Base-by-base conservation (phyloP, 2,888 invertebrate species). In the Clanis bilineata region DNA sequence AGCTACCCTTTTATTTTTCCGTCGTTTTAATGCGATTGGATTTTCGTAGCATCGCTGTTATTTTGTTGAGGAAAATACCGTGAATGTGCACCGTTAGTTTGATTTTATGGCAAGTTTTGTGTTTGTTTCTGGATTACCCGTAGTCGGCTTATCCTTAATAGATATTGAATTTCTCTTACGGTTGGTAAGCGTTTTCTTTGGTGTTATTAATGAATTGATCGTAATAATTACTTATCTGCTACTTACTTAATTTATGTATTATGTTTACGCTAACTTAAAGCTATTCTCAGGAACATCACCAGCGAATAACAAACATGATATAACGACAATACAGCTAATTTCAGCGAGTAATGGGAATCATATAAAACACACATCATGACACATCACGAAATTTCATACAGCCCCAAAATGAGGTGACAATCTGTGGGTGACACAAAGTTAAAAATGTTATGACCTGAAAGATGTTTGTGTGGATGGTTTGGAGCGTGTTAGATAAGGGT, bases 1-100 rank as follows among this genome's bases (percentile, higher is more conserved):
- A 76, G 71, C 78, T 80, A 80, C 76, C 76, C 80, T 81, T 83
- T 83, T 82, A 79, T 79, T 79, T 81, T 81, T 79, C 73, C 74
- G 66, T 68, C 73, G 79, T 85, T 88, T 88, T 85, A 88, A 88
- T 85, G 79, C 83, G 81, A 88, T 86, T 87, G 85, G 82, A 80
- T 85, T 85, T 82, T 76, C 76, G 76, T 78, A 79, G 80, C 71
- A 64, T 72, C 73, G 70, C 66, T 74, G 79, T 72, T 76, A 73
- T 77, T 66, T 59, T 64, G 70, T 66, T 71, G 74, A 67, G 64
- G 74, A 74, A 73, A 80, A 78, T 77, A 68, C 79, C 80, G 84
- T 84, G 82, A 85, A 85, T 86, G 86, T 85, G 80, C 83, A 85
- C 82, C 78, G 73, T 73, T 72, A 74, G 76, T 69, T 72, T 70